phyloP scores from a whole-genome alignment of 2,888 invertebrate species.

The Eretmocerus hayati region DNA sequence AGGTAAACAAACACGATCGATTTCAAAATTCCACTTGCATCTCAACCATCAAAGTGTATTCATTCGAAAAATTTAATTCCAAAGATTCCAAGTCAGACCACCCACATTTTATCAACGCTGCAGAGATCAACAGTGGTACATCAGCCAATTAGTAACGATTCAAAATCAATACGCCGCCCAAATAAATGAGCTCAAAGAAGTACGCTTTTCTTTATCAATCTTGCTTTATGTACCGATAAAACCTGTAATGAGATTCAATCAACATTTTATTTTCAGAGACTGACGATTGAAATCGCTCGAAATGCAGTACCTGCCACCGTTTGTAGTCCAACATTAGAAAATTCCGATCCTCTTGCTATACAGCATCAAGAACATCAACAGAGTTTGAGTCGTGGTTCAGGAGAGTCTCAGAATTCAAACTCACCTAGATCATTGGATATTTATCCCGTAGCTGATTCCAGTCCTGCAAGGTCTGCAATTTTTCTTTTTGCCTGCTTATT shows the following conservation, averaged over 20 bases:
- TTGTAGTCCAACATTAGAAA: slow-evolving; percentile 26
- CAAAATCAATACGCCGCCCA: slow-evolving; percentile 75
- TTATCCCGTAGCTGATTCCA: slow-evolving; percentile 24
- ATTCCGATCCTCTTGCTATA: slow-evolving; percentile 18
- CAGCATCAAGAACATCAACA: slow-evolving; percentile 25
- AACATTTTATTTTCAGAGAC: slow-evolving; percentile 47
- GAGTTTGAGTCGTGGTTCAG: slow-evolving; percentile 24
- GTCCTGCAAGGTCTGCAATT: slow-evolving; percentile 29
- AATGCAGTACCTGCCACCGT: slow-evolving; percentile 56
- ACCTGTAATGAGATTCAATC: too few species aligned
- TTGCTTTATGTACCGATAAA: too few species aligned
- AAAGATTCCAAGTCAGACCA: slow-evolving; percentile 82
- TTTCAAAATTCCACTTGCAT: neutral
- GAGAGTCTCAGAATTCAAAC: slow-evolving; percentile 28
- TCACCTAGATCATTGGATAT: slow-evolving; percentile 29
- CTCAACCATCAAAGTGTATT: neutral
- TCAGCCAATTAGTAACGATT: slow-evolving; percentile 72
- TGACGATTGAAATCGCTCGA: slow-evolving; percentile 64
- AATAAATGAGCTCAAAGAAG: slow-evolving; percentile 79
- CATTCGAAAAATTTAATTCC: too few species aligned
- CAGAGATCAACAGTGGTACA: slow-evolving; percentile 89
- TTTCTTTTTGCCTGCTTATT: neutral
- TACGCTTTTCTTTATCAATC: slow-evolving; percentile 36
- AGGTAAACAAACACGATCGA: slow-evolving; percentile 48
- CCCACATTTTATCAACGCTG: slow-evolving; percentile 91